Evolutionary conservation across 2,888 invertebrate species (phyloP).

Genomic region (Drosophila ezoana): DNA sequence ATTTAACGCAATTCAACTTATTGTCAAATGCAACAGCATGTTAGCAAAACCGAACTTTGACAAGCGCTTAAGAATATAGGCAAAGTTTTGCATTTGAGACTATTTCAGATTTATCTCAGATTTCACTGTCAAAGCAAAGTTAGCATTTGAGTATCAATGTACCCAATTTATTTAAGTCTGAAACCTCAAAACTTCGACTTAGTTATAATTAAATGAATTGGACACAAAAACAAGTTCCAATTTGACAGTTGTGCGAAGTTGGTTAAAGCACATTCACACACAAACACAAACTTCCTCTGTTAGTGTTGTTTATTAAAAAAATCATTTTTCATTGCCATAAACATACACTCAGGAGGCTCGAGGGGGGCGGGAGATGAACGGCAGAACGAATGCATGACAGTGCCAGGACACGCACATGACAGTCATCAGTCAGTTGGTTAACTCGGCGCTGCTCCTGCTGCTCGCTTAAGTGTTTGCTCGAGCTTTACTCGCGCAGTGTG

Average conservation of each 20-base stretch:
- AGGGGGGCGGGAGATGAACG: neutral
- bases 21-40: neutral
- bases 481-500: slow-evolving; percentile 71
- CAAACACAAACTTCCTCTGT: slow-evolving; percentile 9
- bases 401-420: slow-evolving; percentile 65
- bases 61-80: neutral
- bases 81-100: neutral
- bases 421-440: slow-evolving; percentile 77
- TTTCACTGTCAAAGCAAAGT: neutral
- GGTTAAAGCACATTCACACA: neutral
- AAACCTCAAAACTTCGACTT: slow-evolving; percentile 4
- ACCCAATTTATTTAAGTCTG: neutral
- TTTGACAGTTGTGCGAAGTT: slow-evolving; percentile 41
- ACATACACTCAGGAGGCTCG: slow-evolving; percentile 25
- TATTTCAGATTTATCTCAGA: neutral
- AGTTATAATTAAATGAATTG: slow-evolving; percentile 30
- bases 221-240: slow-evolving; percentile 29
- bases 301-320: slow-evolving; percentile 44
- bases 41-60: neutral
- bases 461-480: slow-evolving; percentile 71
- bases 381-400: slow-evolving; percentile 9
- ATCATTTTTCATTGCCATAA: slow-evolving; percentile 71
- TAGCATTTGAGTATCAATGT: neutral
- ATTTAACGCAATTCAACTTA: neutral
- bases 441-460: slow-evolving; percentile 50